Conservation (phyloP, 2,113 vertebrate genomes). For the Lagopus leucura region DNA sequence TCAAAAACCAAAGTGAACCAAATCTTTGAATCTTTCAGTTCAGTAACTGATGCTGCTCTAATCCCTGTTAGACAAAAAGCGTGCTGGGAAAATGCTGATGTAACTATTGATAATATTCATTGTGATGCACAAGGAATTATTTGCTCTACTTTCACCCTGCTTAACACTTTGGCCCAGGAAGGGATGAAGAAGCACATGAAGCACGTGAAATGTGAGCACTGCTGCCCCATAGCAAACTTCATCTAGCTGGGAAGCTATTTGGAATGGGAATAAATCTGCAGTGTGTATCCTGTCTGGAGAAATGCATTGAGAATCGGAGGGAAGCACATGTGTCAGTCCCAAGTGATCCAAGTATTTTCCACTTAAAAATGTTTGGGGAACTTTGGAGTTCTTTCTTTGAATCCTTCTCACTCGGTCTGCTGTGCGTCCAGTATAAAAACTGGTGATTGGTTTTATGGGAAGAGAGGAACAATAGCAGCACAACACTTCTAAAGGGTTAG, state of each 20-base stretch:
- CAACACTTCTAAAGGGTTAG: not conserved
- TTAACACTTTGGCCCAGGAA: not conserved
- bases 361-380: not conserved
- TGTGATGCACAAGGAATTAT: not conserved
- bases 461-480: not conserved
- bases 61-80: not conserved
- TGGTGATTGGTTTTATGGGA: not conserved
- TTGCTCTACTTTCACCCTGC: not conserved
- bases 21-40: not conserved
- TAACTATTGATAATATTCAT: not conserved
- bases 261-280: not conserved
- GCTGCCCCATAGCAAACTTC: not conserved
- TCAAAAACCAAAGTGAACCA: not conserved
- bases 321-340: not conserved
- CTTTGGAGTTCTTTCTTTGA: not conserved
- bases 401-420: not conserved
- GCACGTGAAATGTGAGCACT: not conserved
- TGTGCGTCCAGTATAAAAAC: not conserved
- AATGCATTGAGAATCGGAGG: not conserved
- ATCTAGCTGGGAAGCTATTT: not conserved
- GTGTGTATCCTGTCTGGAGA: not conserved
- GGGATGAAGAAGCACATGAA: not conserved
- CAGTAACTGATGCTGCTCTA: not conserved
- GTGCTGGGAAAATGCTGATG: not conserved
- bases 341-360: not conserved